Evolutionary conservation across 2,797 vertebrate species (phyloP), one percentile per base, ranked within the genome.

Genomic region (Danio choprae): DNA sequence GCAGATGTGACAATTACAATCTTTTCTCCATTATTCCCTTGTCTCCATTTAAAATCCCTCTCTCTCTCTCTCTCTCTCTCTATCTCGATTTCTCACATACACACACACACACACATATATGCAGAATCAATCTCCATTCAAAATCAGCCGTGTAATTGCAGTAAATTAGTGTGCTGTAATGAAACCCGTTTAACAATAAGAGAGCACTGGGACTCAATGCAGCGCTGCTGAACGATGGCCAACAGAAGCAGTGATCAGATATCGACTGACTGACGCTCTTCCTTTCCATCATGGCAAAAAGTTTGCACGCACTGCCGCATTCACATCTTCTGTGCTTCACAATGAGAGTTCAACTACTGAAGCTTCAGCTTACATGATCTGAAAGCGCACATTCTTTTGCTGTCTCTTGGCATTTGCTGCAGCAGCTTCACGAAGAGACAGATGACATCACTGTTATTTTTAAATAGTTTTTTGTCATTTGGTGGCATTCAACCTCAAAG

Each of bases 101-200:
- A 44, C 18, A 59, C 51, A 58, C 15, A 48, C 10, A 29, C 38
- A 6, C 38, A 48, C 15, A 63, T 55, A 62, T n/a, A 20, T 41
- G 56, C 4, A 71, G 15, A 79, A 79, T 78, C 65, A 78, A 70
- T 79, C 77, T 70, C 67, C 46, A 63, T 79, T 79, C 56, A 79
- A 62, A 71, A 79, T 62, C 56, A 43, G 18, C 56, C 77, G 71
- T 79, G 67, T 71, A 79, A 79, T 71, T 79, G 56, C 18, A 62
- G 56, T 79, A 79, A 79, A 79, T 79, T 46, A 79, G 67, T 60
- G 65, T 70, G 56, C 56, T 36, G 56, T 71, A 71, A 62, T 79
- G 67, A 44, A 71, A 79, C 77, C 56, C 13, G 12, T 60, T 78
- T 60, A 48, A 70, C 76, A 69, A 78, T 78, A 78, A 69, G 65